A percentile compares a stretch with the other conserved stretches of the same genome.
These are phyloP conservation scores for Bhutanitis thaidina DNA, from an alignment of 2,888 invertebrate genomes.

Conservation along the genomic window DNA sequence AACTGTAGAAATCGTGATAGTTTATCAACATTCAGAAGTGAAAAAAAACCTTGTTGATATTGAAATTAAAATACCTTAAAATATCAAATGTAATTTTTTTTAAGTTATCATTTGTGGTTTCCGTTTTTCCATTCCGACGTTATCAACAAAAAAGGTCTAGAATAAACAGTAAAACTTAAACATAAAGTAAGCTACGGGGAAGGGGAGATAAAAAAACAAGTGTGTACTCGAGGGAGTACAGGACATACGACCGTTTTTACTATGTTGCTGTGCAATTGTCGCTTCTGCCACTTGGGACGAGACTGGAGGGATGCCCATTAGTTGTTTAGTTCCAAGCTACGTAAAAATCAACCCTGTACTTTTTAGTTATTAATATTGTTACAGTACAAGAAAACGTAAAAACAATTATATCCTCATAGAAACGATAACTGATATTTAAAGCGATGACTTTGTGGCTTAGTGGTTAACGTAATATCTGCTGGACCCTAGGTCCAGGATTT, in stretches of 20 bases:
- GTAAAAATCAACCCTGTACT: constrained; percentile 22
- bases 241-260: constrained; percentile 37
- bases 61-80: too few relatives aligned
- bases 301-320: constrained; percentile 26
- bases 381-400: too few relatives aligned
- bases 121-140: constrained; percentile 2
- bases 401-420: too few relatives aligned
- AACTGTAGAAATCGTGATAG: too few relatives aligned
- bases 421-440: too few relatives aligned
- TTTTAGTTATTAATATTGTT: constrained; percentile 12
- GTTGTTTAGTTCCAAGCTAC: constrained; percentile 26
- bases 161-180: constrained; percentile 30
- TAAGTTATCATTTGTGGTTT: background rate
- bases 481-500: too few relatives aligned
- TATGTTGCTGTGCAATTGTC: constrained; percentile 45
- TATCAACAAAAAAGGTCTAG: constrained; percentile 24
- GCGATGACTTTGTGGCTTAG: too few relatives aligned
- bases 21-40: too few relatives aligned
- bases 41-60: too few relatives aligned
- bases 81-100: too few relatives aligned
- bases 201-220: constrained; percentile 32
- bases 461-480: too few relatives aligned
- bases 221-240: constrained; percentile 33
- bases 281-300: constrained; percentile 41
- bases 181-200: constrained; percentile 33